Conservation (phyloP, 1,140 invertebrate species). For the Aricia agestis region DNA sequence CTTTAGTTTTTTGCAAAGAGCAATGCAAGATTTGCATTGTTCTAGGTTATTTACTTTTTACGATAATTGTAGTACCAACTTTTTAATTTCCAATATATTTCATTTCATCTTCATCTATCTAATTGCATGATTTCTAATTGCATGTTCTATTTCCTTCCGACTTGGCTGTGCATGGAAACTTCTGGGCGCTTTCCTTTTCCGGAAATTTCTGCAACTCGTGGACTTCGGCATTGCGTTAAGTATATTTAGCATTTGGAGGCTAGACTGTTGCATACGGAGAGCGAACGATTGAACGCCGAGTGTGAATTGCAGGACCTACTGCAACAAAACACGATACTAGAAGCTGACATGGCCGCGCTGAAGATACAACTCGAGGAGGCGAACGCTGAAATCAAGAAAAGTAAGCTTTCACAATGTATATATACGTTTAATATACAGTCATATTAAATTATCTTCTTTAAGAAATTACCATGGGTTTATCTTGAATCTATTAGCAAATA, state of each 20-base stretch:
- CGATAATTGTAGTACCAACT: not conserved
- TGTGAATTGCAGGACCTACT: slow-evolving; percentile 81
- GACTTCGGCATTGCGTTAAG: slow-evolving; percentile 46
- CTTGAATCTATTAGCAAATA: too few relatives aligned
- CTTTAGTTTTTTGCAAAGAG: too few relatives aligned
- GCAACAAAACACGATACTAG: slow-evolving; percentile 80
- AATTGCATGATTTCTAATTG: slow-evolving; percentile 53
- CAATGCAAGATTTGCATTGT: too few relatives aligned
- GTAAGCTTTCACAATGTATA: slow-evolving; percentile 41
- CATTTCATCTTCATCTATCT: not conserved
- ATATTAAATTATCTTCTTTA: too few relatives aligned
- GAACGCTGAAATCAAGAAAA: slow-evolving; percentile 52
- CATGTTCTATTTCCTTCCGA: slow-evolving; percentile 62
- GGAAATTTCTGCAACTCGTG: slow-evolving; percentile 28
- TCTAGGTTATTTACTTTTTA: not conserved
- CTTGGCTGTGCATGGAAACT: slow-evolving; percentile 43
- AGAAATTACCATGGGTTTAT: too few relatives aligned
- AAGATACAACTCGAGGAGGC: slow-evolving; percentile 62
- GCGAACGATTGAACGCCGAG: slow-evolving; percentile 80
- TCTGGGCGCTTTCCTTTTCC: slow-evolving; percentile 24
- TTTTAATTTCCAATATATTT: not conserved
- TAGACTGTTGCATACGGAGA: slow-evolving; percentile 63
- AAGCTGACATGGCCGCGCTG: slow-evolving; percentile 75
- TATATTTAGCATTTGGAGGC: slow-evolving; percentile 59
- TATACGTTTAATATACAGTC: too few relatives aligned